A percentile compares a stretch with the other conserved stretches of the same genome.
These are phyloP conservation scores for Xestia c-nigrum DNA, from an alignment of 2,888 invertebrate species.

Conservation along the genomic window DNA sequence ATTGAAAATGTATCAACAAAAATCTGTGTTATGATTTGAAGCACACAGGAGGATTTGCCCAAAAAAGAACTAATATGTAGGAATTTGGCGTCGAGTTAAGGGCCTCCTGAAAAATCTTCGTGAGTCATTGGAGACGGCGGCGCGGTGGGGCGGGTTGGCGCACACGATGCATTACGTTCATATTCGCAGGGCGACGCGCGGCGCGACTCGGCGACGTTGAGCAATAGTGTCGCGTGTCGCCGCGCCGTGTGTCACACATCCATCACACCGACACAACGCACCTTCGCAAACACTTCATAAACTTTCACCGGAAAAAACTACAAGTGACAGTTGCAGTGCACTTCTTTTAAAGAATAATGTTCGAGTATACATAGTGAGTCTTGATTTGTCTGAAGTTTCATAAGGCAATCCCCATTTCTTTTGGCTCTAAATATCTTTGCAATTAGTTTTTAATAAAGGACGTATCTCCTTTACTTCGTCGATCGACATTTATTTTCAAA, in stretches of 20 bases:
- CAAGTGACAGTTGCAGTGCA: constrained; percentile 73
- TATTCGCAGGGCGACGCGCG: constrained; percentile 74
- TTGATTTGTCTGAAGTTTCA: not conserved
- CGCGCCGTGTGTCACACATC: constrained; percentile 75
- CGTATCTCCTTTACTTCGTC: not conserved
- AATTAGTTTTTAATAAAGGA: not conserved
- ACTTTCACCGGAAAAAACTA: constrained; percentile 63
- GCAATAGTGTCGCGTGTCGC: constrained; percentile 78
- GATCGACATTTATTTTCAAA: not conserved
- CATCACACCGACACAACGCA: constrained; percentile 79
- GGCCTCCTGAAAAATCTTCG: constrained; percentile 3
- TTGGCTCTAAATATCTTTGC: not conserved
- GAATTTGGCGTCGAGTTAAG: not conserved
- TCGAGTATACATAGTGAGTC: not conserved
- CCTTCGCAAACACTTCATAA: constrained; percentile 77
- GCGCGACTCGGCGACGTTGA: constrained; percentile 80
- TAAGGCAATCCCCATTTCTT: not conserved
- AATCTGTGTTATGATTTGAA: not conserved
- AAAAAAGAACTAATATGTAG: not conserved
- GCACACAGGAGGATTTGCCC: too few species aligned
- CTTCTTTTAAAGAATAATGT: constrained; percentile 49
- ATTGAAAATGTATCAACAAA: not conserved
- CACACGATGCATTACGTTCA: constrained; percentile 76
- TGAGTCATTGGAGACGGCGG: constrained; percentile 67
- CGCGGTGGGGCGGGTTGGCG: constrained; percentile 49